Evolutionary conservation across 1,140 invertebrate species (phyloP).

Genomic region (Scaptodrosophila lebanonensis): DNA sequence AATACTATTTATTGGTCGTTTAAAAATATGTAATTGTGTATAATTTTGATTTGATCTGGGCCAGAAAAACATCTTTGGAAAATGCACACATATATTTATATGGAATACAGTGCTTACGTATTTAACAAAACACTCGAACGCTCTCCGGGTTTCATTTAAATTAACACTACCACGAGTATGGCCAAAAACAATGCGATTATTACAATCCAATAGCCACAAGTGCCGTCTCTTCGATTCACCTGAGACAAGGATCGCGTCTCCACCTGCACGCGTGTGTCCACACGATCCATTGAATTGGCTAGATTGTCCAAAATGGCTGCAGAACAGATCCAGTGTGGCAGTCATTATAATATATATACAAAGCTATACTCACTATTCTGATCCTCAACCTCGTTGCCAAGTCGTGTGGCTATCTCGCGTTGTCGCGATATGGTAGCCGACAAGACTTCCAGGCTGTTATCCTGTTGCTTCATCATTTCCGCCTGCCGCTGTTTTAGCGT

Average conservation of each 20-base stretch:
- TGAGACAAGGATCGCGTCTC: slow-evolving; percentile 83
- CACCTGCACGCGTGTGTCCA: slow-evolving; percentile 81
- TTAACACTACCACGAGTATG: slow-evolving; percentile 76
- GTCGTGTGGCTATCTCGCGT: slow-evolving; percentile 85
- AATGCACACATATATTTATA: slow-evolving; percentile 10
- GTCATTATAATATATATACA: slow-evolving; percentile 83
- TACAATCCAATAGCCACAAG: slow-evolving; percentile 84
- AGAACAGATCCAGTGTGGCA: slow-evolving; percentile 81
- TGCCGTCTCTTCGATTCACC: slow-evolving; percentile 83
- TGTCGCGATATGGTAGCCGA: slow-evolving; percentile 87
- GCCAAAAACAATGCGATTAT: slow-evolving; percentile 82
- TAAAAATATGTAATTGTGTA: slow-evolving; percentile 6
- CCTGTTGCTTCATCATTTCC: slow-evolving; percentile 82
- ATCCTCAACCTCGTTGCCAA: slow-evolving; percentile 86
- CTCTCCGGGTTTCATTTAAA: slow-evolving; percentile 30
- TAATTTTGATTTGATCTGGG: slow-evolving; percentile 18
- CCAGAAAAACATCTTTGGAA: slow-evolving; percentile 1
- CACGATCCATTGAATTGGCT: slow-evolving; percentile 84
- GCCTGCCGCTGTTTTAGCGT: slow-evolving; percentile 66
- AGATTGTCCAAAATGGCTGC: slow-evolving; percentile 88
- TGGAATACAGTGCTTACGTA: background rate
- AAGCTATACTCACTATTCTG: slow-evolving; percentile 89
- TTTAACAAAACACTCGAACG: slow-evolving; percentile 13
- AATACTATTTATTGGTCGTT: background rate
- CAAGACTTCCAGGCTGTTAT: slow-evolving; percentile 85